These are phyloP conservation scores for Limnephilus marmoratus DNA, from an alignment of 2,888 invertebrate species.

Conservation along the genomic window DNA sequence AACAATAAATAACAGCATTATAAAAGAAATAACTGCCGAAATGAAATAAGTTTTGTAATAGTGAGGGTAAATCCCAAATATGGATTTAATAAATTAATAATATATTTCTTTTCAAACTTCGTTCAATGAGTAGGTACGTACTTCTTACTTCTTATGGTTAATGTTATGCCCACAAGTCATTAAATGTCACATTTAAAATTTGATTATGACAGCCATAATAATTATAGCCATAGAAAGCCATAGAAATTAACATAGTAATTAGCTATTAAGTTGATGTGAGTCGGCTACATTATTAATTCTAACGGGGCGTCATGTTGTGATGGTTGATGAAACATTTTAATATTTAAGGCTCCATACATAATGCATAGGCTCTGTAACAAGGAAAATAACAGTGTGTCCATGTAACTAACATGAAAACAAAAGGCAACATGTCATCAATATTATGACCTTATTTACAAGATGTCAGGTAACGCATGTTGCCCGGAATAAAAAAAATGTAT, in stretches of 20 bases:
- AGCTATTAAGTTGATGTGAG: background rate
- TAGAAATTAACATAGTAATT: background rate
- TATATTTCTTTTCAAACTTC: background rate
- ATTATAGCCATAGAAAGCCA: no score
- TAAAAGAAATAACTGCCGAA: background rate
- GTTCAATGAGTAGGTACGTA: background rate
- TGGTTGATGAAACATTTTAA: background rate
- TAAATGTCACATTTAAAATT: background rate
- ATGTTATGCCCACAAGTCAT: background rate
- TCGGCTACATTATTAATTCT: background rate
- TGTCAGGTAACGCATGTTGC: background rate
- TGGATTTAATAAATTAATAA: background rate
- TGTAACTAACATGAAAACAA: background rate
- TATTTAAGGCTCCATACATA: background rate
- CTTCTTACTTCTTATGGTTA: background rate
- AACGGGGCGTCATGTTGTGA: conserved; percentile 7
- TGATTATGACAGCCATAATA: background rate
- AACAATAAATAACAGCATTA: background rate
- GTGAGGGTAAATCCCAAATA: background rate
- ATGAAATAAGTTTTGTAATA: background rate
- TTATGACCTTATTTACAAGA: background rate
- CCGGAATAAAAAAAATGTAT: no score
- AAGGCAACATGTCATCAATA: background rate
- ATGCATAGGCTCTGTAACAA: background rate
- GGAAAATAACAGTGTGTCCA: background rate